These are phyloP conservation scores for Polypterus senegalus DNA, from an alignment of 2,113 vertebrate species.

Conservation along the genomic window DNA sequence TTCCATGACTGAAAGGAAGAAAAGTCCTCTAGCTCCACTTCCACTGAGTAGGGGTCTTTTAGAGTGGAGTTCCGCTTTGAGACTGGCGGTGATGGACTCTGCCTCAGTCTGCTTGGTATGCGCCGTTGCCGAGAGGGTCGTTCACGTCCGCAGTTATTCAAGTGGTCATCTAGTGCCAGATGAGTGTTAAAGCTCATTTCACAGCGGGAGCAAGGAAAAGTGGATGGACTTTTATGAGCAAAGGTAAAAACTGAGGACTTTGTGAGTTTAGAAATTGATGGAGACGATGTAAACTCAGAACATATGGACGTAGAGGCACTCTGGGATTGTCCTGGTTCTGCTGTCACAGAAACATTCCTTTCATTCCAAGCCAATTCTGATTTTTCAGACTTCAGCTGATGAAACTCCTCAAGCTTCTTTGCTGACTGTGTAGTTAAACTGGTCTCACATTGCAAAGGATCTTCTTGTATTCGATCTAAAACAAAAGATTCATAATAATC, in stretches of 20 bases:
- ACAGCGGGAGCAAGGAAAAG: background rate
- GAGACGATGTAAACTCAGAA: too few relatives aligned
- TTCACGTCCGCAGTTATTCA: background rate
- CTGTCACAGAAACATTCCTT: too few relatives aligned
- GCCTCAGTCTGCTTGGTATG: background rate
- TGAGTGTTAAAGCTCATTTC: background rate
- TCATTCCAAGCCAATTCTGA: too few relatives aligned
- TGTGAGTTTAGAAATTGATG: too few relatives aligned
- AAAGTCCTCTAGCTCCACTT: background rate
- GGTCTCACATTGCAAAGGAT: too few relatives aligned
- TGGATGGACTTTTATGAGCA: background rate
- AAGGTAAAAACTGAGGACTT: too few relatives aligned
- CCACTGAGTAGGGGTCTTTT: background rate
- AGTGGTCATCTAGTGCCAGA: background rate
- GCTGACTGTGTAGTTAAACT: too few relatives aligned
- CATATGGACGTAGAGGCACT: too few relatives aligned
- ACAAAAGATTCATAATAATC: too few relatives aligned
- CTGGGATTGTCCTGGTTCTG: too few relatives aligned
- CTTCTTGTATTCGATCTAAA: too few relatives aligned
- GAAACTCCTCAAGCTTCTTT: background rate
- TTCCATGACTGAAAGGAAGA: background rate
- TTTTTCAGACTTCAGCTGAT: background rate
- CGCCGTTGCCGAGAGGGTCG: background rate
- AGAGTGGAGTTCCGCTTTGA: background rate
- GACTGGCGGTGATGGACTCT: background rate